phyloP scores from a whole-genome alignment of 2,113 vertebrate species.

The Ciconia boyciana region DNA sequence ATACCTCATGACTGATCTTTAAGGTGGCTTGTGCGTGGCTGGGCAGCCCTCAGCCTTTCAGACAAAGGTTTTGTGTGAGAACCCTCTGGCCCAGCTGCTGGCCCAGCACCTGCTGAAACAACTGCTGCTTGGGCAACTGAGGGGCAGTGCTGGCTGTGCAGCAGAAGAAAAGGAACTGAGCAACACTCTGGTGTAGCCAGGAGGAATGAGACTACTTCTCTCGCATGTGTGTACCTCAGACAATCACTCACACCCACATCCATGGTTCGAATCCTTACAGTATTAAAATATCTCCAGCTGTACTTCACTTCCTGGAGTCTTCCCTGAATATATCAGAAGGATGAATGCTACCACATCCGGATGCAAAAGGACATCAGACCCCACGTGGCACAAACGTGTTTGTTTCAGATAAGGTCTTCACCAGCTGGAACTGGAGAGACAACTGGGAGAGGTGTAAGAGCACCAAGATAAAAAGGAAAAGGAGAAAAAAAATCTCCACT shows the following conservation, averaged over 20 bases:
- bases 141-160: not conserved
- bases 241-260: not conserved
- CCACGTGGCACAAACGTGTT: not conserved
- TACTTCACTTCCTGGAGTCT: slow-evolving; percentile 2
- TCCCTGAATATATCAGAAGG: slow-evolving; percentile 26
- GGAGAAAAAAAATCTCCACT: not conserved
- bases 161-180: not conserved
- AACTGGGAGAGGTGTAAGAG: not conserved
- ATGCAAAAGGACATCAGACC: not conserved
- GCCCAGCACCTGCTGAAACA: not conserved
- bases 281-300: slow-evolving; percentile 5
- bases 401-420: not conserved
- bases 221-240: not conserved
- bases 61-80: not conserved
- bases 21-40: not conserved
- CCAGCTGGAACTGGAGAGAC: not conserved
- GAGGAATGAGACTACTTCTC: not conserved
- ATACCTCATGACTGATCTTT: not conserved
- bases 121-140: not conserved
- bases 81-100: not conserved
- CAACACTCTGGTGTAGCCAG: not conserved
- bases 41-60: not conserved
- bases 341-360: not conserved
- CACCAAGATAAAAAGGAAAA: slow-evolving; percentile 8
- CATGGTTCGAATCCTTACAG: not conserved